Conservation (phyloP, 1,140 invertebrate species). For the Drosophila pseudoobscura region DNA sequence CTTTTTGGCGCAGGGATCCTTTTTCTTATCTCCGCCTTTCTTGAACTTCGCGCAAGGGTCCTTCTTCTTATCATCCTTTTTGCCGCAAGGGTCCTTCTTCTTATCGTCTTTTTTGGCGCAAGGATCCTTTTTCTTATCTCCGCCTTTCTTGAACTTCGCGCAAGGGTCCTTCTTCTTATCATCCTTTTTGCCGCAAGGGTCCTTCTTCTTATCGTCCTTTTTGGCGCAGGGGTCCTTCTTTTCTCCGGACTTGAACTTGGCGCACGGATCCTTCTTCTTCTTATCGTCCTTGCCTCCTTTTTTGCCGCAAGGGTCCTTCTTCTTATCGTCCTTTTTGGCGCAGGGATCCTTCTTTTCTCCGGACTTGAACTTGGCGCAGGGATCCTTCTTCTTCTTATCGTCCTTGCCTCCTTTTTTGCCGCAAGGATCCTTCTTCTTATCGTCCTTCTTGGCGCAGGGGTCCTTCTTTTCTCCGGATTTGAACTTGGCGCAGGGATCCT, state of each 20-base stretch:
- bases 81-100: slow-evolving; percentile 26
- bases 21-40: slow-evolving; percentile 9
- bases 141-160: no score
- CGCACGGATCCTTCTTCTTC: neutral
- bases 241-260: no score
- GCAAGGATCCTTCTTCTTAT: slow-evolving; percentile 24
- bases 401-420: neutral
- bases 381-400: slow-evolving; percentile 20
- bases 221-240: slow-evolving; percentile 13
- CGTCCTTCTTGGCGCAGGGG: slow-evolving; percentile 26
- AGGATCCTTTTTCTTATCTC: slow-evolving; percentile 38
- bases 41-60: slow-evolving; percentile 44
- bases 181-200: slow-evolving; percentile 37
- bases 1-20: slow-evolving; percentile 3
- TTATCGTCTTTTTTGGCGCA: slow-evolving; percentile 20
- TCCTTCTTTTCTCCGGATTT: no score
- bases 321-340: neutral
- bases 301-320: slow-evolving; percentile 4
- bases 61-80: slow-evolving; percentile 13
- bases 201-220: slow-evolving; percentile 16
- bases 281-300: neutral
- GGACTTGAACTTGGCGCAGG: slow-evolving; percentile 22
- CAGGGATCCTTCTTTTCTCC: slow-evolving; percentile 9
- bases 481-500: slow-evolving; percentile 32
- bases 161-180: slow-evolving; percentile 40